Conservation (phyloP, 2,888 invertebrate genomes). For the Myopa testacea region DNA sequence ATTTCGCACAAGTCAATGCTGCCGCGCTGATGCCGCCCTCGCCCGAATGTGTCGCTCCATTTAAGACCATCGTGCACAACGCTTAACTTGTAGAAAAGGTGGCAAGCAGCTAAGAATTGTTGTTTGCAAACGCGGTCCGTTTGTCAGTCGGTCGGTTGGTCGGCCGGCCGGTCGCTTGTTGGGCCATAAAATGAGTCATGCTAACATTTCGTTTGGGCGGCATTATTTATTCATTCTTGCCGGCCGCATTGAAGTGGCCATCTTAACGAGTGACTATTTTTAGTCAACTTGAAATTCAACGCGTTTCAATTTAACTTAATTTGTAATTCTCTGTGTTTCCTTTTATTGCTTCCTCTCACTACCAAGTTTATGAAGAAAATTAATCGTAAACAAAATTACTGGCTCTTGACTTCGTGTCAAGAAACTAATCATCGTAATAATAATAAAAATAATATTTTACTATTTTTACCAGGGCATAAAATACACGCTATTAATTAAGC, state of each 20-base stretch:
- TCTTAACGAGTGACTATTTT: neutral
- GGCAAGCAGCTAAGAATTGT: neutral
- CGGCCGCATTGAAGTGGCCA: neutral
- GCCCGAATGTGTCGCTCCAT: conserved; percentile 8
- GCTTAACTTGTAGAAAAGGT: conserved; percentile 6
- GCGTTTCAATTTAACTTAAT: neutral
- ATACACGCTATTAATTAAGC: too few species aligned
- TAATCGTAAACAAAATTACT: too few species aligned
- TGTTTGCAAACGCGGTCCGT: neutral
- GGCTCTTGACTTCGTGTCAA: too few species aligned
- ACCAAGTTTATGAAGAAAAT: neutral
- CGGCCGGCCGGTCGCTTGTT: neutral
- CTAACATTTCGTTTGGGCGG: neutral
- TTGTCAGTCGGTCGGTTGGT: neutral
- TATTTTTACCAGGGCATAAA: too few species aligned
- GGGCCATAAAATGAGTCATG: conserved; percentile 19
- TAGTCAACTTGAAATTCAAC: neutral
- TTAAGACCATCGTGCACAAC: neutral
- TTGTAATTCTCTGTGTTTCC: neutral
- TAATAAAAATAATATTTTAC: too few species aligned
- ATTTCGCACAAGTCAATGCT: conserved; percentile 27
- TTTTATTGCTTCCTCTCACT: neutral
- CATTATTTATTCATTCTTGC: neutral
- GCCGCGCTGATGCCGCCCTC: neutral
- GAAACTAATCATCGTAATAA: too few species aligned